Base-by-base conservation (phyloP, 2,113 vertebrate genomes). In the Tupaia tana region DNA sequence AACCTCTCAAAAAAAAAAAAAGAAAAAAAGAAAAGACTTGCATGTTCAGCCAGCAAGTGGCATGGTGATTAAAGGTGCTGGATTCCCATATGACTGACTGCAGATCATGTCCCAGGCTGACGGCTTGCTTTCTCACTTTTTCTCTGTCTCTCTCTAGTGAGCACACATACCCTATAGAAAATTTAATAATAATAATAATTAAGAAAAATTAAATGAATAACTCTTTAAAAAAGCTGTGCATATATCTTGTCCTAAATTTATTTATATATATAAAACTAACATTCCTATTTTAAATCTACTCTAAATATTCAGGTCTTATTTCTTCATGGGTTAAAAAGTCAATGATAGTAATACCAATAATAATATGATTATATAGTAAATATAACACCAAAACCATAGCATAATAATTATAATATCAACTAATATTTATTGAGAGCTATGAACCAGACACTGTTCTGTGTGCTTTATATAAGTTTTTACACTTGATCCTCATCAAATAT, bases 221-320 rank as follows among this genome's bases (percentile, higher is more conserved):
- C 43, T 43, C 43, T 43, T 43, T 43, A 43, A 20, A 91, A 95
- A 95, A 75, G 15, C 0, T 12, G 66, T 66, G 15, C 0, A 14
- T 71, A 22, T 9, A 24, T 86, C 78, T 88, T 86, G 31, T 87
- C 43, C 18, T 87, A 82, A 73, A 75, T 67, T 91, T 63, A 67
- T n/a, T 66, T 58, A 59, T 56, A 82, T 31, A 86, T 73, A 58
- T 56, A 77, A 92, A 96, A 93, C 15, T 22, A 89, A 31, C 3
- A 9, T 2, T 64, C n/a, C 56, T 25, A 24, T 86, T 56, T 78
- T 86, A 89, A 59, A 80, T 8, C 16, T 80, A 52, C 54, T 71
- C 2, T 89, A 70, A 89, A 67, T 27, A 86, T 74, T 27, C 58
- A 9, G 24, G 7, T 34, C 14, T 84, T 93, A n/a, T 67, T 94